A percentile compares a stretch with the other conserved stretches of the same genome.
Evolutionary conservation across 2,797 vertebrate species (phyloP).

Genomic region (Otolemur crassicaudatus): DNA sequence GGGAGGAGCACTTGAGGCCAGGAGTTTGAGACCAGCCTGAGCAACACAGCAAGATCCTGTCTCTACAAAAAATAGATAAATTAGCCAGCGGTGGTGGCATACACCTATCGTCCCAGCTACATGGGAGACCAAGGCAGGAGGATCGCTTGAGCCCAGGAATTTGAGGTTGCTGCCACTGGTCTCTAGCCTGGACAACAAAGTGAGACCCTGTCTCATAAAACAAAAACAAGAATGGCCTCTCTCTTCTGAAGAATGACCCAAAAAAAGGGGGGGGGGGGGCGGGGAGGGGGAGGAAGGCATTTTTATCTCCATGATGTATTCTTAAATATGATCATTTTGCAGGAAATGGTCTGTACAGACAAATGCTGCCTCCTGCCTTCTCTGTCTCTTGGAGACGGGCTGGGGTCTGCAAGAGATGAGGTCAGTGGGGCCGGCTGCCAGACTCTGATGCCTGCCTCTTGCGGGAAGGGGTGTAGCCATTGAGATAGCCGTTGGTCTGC

Average conservation of each 20-base stretch:
- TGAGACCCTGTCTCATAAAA: neutral
- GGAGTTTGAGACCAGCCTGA: too few relatives aligned
- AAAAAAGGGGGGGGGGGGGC: constrained; percentile 40
- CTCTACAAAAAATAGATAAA: too few relatives aligned
- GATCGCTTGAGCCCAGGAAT: neutral
- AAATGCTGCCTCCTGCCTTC: constrained; percentile 6
- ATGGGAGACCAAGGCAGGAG: too few relatives aligned
- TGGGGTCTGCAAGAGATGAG: neutral
- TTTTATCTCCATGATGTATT: constrained; percentile 80
- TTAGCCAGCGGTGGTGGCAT: too few relatives aligned
- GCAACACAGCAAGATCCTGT: too few relatives aligned
- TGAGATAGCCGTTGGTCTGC: constrained; percentile 91
- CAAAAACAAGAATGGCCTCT: neutral
- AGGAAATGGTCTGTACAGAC: constrained; percentile 56
- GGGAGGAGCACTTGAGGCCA: too few relatives aligned
- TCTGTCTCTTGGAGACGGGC: constrained; percentile 16
- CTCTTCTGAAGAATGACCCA: neutral
- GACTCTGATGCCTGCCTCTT: constrained; percentile 93
- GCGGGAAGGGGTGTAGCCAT: constrained; percentile 89
- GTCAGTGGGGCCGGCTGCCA: constrained; percentile 95
- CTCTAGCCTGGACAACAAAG: neutral
- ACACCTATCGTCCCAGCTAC: too few relatives aligned
- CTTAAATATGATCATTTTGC: constrained; percentile 84
- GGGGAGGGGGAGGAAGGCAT: constrained; percentile 48
- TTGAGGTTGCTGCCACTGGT: neutral